Percentiles rank a stretch among this genome's conserved stretches.
These are phyloP conservation scores for Axea sp. DNA, from an alignment of 2,888 invertebrate species.

Conservation along the genomic window DNA sequence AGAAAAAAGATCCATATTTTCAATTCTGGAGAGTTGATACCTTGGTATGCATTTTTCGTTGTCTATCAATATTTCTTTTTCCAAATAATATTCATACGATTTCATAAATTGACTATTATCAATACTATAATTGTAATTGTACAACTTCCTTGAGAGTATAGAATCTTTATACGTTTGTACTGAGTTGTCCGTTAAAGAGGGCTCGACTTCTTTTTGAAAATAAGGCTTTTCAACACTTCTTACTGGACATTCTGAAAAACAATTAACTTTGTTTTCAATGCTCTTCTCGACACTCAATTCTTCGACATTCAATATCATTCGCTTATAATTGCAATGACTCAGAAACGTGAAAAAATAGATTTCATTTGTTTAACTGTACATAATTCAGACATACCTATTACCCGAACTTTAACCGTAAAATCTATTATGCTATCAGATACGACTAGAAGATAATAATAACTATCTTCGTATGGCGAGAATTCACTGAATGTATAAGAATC, in stretches of 20 bases:
- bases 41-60: conserved; percentile 76
- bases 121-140: conserved; percentile 23
- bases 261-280: too few relatives aligned
- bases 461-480: conserved; percentile 78
- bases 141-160: conserved; percentile 10
- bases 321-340: too few relatives aligned
- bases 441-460: conserved; percentile 80
- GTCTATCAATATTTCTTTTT: conserved; percentile 49
- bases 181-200: conserved; percentile 21
- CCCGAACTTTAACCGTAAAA: conserved; percentile 77
- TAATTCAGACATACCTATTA: conserved; percentile 67
- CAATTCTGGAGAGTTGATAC: conserved; percentile 78
- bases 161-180: conserved; percentile 28
- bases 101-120: conserved; percentile 20
- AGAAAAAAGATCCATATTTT: too few relatives aligned
- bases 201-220: conserved; percentile 15
- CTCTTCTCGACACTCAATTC: too few relatives aligned
- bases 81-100: conserved; percentile 44
- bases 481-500: conserved; percentile 76
- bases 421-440: conserved; percentile 77
- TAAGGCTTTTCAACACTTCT: conserved; percentile 69
- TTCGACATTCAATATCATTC: too few relatives aligned
- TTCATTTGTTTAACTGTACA: too few relatives aligned
- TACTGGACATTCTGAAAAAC: conserved; percentile 72
- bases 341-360: too few relatives aligned